Conservation (phyloP, 2,888 invertebrate genomes). For the Trachelus stipa region DNA sequence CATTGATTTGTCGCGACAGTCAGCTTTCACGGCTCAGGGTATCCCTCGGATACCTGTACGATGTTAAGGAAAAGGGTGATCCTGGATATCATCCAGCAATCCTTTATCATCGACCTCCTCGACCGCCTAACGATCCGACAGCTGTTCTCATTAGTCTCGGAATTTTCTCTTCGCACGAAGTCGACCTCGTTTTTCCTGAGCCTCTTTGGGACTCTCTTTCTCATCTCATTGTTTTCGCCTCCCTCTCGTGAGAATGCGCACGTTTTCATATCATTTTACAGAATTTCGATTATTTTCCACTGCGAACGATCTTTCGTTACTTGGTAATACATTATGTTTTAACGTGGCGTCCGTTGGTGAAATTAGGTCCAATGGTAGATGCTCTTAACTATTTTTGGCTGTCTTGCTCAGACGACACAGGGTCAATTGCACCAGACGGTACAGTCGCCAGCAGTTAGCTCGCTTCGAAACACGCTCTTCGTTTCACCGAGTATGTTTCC, state of each 20-base stretch:
- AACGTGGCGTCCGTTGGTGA: background rate
- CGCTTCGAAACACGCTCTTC: background rate
- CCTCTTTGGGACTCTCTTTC: too few relatives aligned
- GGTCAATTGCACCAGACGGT: constrained; percentile 27
- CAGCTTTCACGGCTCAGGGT: constrained; percentile 20
- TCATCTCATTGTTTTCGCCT: background rate
- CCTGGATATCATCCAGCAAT: background rate
- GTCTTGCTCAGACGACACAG: constrained; percentile 6
- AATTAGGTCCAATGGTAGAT: background rate
- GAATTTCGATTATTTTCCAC: background rate
- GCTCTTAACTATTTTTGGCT: constrained; percentile 25
- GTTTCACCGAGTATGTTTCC: background rate
- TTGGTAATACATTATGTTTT: background rate
- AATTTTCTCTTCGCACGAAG: background rate
- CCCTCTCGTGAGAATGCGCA: background rate
- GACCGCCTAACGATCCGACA: constrained; percentile 23
- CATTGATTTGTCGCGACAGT: constrained; percentile 37
- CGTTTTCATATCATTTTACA: background rate
- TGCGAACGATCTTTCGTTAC: background rate
- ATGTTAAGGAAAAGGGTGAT: background rate
- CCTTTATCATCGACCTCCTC: constrained; percentile 10
- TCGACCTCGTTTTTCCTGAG: background rate
- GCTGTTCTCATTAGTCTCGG: constrained; percentile 3
- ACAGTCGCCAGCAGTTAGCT: constrained; percentile 18
- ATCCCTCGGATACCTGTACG: background rate